Evolutionary conservation across 2,888 invertebrate species (phyloP).

Genomic region (Atrina japonica): DNA sequence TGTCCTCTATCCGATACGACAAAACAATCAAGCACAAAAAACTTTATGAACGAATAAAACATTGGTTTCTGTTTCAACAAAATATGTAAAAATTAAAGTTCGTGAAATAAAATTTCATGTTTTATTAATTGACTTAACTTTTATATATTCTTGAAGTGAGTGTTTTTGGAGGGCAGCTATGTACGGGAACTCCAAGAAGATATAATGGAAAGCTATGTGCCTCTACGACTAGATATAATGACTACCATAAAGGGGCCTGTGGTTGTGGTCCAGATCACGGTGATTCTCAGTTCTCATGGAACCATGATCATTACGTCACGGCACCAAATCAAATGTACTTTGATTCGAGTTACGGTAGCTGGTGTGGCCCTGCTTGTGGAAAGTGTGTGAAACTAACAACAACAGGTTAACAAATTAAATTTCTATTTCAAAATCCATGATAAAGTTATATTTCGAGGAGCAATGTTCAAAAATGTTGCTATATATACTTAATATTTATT

Average conservation of each 20-base stretch:
- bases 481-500: too few species aligned
- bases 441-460: too few species aligned
- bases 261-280: constrained; percentile 55
- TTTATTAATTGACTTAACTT: too few species aligned
- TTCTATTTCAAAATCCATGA: too few species aligned
- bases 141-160: neutral
- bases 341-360: constrained; percentile 40
- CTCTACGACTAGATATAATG: constrained; percentile 68
- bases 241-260: constrained; percentile 67
- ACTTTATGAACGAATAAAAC: too few species aligned
- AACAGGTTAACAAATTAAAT: constrained; percentile 63
- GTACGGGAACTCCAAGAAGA: constrained; percentile 49
- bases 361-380: constrained; percentile 68
- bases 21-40: too few species aligned
- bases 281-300: constrained; percentile 62
- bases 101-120: too few species aligned
- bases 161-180: constrained; percentile 42
- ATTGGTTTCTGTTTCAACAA: too few species aligned
- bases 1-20: too few species aligned
- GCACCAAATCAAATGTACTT: constrained; percentile 66
- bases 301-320: constrained; percentile 52
- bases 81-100: too few species aligned
- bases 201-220: constrained; percentile 67
- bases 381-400: constrained; percentile 67
- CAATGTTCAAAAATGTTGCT: too few species aligned